Conservation (phyloP, 2,797 vertebrate species). For the Geotrypetes seraphini region DNA sequence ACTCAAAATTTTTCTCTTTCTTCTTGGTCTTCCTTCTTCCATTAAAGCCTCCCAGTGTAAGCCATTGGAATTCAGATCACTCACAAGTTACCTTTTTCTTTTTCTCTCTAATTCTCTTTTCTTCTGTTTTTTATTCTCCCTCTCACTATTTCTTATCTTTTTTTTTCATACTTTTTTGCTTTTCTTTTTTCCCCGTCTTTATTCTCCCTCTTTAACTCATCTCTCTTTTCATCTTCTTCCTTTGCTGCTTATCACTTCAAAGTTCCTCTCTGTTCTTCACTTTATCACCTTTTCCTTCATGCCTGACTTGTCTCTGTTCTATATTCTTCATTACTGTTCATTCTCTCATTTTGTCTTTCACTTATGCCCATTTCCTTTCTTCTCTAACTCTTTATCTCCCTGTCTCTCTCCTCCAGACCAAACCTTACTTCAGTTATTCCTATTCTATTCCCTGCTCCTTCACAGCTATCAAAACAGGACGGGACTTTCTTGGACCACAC, state of each 20-base stretch:
- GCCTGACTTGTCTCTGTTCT: too few species aligned
- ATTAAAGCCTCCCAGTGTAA: too few species aligned
- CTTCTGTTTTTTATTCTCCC: conserved; percentile 10
- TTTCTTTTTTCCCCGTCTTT: not conserved
- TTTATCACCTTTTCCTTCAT: not conserved
- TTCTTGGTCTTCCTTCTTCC: too few species aligned
- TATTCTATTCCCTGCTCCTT: too few species aligned
- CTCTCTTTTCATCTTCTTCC: not conserved
- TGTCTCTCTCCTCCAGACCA: conserved; percentile 14
- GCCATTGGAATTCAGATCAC: too few species aligned
- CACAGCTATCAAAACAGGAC: too few species aligned
- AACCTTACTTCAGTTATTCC: too few species aligned
- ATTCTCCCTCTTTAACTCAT: conserved; percentile 1
- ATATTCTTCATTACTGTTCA: not conserved
- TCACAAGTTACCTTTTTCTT: too few species aligned
- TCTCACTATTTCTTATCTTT: conserved; percentile 8
- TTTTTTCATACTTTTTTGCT: not conserved
- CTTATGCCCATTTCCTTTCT: not conserved
- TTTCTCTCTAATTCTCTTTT: too few species aligned
- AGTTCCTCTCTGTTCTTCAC: not conserved
- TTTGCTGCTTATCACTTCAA: not conserved
- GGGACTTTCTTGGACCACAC: too few species aligned
- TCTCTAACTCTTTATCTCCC: conserved; percentile 6
- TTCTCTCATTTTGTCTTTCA: too few species aligned
- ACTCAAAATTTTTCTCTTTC: too few species aligned